These are phyloP conservation scores for Scrobipalpa atriplicella DNA, from an alignment of 2,888 invertebrate genomes.

Conservation along the genomic window DNA sequence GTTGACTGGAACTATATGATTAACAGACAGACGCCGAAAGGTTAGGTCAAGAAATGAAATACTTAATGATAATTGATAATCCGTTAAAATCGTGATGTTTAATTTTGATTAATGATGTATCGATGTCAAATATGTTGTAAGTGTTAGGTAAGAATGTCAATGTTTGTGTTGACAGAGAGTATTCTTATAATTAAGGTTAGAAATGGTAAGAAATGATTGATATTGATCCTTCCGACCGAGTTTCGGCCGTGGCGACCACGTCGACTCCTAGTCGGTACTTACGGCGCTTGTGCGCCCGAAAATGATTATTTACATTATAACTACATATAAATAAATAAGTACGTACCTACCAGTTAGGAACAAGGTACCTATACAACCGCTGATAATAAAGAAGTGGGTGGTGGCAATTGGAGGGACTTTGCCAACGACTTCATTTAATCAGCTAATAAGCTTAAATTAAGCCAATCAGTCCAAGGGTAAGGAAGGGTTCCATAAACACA, in stretches of 20 bases:
- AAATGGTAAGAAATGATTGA: too few species aligned
- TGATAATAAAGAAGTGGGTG: neutral
- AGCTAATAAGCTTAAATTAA: slow-evolving; percentile 4
- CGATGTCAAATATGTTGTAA: neutral
- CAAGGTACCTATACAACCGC: neutral
- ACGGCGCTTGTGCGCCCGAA: too few species aligned
- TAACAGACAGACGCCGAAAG: neutral
- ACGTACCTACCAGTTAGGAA: too few species aligned
- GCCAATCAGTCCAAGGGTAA: neutral
- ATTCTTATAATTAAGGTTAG: too few species aligned
- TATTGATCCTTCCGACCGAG: too few species aligned
- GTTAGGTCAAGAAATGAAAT: neutral
- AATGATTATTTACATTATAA: too few species aligned
- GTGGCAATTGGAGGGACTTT: neutral
- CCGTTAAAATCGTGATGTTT: slow-evolving; percentile 6
- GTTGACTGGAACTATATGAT: too few species aligned
- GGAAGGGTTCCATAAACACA: neutral
- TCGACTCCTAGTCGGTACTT: too few species aligned
- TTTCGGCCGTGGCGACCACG: too few species aligned
- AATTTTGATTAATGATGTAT: slow-evolving; percentile 9
- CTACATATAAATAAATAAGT: too few species aligned
- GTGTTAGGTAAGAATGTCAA: neutral
- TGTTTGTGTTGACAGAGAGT: too few species aligned
- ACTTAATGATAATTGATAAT: slow-evolving; percentile 21
- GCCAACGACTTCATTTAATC: slow-evolving; percentile 4